phyloP scores from a whole-genome alignment of 2,888 invertebrate species.

The Nineta flava region DNA sequence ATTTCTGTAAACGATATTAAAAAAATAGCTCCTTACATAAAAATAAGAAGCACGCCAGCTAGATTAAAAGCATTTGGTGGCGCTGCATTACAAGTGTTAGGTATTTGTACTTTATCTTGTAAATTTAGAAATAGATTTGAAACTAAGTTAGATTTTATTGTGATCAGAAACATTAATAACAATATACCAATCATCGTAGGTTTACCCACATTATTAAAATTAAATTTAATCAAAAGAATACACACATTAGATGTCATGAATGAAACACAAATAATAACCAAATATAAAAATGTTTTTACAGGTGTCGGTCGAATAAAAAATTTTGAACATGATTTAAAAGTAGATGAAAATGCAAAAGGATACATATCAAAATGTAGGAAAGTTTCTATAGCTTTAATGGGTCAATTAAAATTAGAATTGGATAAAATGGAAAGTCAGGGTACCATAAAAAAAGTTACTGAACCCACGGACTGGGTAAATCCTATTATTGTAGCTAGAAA shows the following conservation, averaged over 20 bases:
- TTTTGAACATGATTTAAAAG: slow-evolving; percentile 8
- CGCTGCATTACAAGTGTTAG: background rate
- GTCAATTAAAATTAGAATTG: slow-evolving; percentile 11
- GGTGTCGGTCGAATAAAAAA: slow-evolving; percentile 9
- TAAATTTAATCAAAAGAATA: background rate
- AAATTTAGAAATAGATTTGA: background rate
- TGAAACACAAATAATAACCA: background rate
- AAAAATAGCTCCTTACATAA: too few species aligned
- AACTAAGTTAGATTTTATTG: too few species aligned
- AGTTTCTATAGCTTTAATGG: slow-evolving; percentile 9
- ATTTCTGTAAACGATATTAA: too few species aligned
- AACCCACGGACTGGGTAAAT: too few species aligned
- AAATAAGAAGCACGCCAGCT: too few species aligned
- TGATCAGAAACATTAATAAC: too few species aligned
- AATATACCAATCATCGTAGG: too few species aligned
- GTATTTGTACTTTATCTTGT: background rate
- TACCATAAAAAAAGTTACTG: too few species aligned
- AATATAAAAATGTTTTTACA: slow-evolving; percentile 8
- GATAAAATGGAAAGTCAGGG: slow-evolving; percentile 9
- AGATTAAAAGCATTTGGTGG: background rate
- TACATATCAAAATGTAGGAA: too few species aligned
- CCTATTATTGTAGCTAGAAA: background rate
- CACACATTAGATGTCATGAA: background rate
- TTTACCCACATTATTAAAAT: background rate
- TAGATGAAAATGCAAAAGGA: slow-evolving; percentile 8